Base-by-base conservation (phyloP, 2,888 invertebrate species). In the Apamea monoglypha region DNA sequence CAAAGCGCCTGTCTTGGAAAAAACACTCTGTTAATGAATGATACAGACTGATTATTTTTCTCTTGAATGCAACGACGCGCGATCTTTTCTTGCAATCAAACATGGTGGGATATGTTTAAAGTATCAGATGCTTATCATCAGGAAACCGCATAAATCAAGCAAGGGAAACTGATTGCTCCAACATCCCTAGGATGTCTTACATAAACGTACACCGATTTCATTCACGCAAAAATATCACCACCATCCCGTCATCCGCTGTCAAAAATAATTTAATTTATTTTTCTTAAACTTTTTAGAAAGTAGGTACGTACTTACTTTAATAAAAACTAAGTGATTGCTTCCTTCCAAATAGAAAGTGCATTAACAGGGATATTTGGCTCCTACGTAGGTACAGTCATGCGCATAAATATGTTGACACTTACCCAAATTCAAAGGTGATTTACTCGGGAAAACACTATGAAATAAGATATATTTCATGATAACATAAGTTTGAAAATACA, bases 311-410 rank as follows among this genome's bases (percentile, higher is more conserved):
- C 67, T 63, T 61, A 82, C 71, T 81, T 74, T 64, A 78, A 87
- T 81, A 87, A 86, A 74, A 73, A 73, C 83, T 87, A 87, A 92
- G 81, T 89, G 91, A 92, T 92, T 86, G 88, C 92, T 93, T 94
- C 94, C 94, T 94, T 90, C 88, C 44, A 88, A 90, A 82, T 91
- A 92, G 93, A 93, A 93, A 93, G 92, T 91, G 63, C 83, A 88
- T 69, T 72, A 86, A 75, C 82, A 81, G 89, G 90, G 89, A 89
- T 89, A 87, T 86, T 82, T 77, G 50, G 50, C 73, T 61, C 72
- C 71, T 82, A 75, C 74, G 47, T 83, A 74, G 16, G 81, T 86
- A 82, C 66, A 70, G 56, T 82, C 40, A 50, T 1, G 10, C 2
- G n/a, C 68, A 59, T 18, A 36, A 25, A 63, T 16, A 63, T 32